Percentiles rank a stretch among this genome's conserved stretches.
phyloP scores from a whole-genome alignment of 2,113 vertebrate species.

The Chloropsis cyanopogon region DNA sequence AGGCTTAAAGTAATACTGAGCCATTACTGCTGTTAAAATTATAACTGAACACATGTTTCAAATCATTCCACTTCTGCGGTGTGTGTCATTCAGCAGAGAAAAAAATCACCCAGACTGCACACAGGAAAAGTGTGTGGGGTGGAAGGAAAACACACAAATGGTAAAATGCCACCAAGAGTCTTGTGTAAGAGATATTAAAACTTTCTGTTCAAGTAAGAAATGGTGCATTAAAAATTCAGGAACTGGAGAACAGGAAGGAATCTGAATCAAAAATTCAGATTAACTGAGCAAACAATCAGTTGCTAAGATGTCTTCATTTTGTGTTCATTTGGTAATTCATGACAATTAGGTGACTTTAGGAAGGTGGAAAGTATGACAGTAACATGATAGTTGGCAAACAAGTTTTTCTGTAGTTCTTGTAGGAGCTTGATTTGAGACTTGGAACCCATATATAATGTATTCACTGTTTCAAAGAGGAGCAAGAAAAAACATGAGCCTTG shows the following conservation, averaged over 20 bases:
- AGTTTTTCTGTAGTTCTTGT: constrained; percentile 28
- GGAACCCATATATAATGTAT: not conserved
- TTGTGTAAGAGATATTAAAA: not conserved
- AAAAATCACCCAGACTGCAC: not conserved
- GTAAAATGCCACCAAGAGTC: not conserved
- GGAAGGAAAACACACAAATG: not conserved
- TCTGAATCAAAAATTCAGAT: not conserved
- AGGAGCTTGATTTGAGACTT: not conserved
- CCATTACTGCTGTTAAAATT: not conserved
- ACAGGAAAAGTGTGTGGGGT: not conserved
- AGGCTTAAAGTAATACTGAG: not conserved
- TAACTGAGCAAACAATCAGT: not conserved
- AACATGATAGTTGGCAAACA: constrained; percentile 41
- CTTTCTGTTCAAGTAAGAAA: constrained; percentile 16
- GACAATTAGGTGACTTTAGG: constrained; percentile 46
- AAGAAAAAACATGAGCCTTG: not conserved
- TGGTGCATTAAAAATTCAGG: constrained; percentile 20
- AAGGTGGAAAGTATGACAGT: constrained; percentile 24
- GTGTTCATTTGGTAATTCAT: constrained; percentile 24
- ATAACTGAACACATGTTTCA: not conserved
- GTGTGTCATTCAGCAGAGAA: not conserved
- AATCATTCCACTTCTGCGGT: not conserved
- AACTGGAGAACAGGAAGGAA: constrained; percentile 18
- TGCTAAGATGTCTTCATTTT: constrained; percentile 25
- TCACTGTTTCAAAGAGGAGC: not conserved